Percentiles rank a stretch among this genome's conserved stretches.
These are phyloP conservation scores for Erithacus rubecula DNA, from an alignment of 2,797 vertebrate species.

Conservation along the genomic window DNA sequence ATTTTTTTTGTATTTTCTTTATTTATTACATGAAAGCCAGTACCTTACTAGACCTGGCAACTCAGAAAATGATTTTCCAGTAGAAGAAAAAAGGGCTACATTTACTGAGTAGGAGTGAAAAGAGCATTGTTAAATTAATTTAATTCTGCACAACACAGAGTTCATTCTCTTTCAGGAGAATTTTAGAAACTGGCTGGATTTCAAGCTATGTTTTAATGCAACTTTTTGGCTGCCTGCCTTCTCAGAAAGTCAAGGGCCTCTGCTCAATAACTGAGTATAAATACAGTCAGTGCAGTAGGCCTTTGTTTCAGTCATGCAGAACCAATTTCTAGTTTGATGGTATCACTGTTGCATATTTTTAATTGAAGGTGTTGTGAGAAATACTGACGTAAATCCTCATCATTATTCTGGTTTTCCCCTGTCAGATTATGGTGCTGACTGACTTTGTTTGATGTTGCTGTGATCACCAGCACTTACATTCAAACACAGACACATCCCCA, in stretches of 20 bases:
- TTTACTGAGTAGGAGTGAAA: slow-evolving; percentile 27
- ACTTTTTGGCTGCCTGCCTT: slow-evolving; percentile 66
- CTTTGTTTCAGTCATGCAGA: slow-evolving; percentile 66
- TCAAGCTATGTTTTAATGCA: slow-evolving; percentile 72
- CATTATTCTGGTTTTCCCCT: slow-evolving; percentile 44
- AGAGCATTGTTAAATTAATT: slow-evolving; percentile 42
- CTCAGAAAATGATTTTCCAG: not conserved
- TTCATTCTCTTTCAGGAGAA: slow-evolving; percentile 55
- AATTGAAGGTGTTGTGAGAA: slow-evolving; percentile 69
- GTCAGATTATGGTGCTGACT: slow-evolving; percentile 34
- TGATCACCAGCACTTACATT: slow-evolving; percentile 29
- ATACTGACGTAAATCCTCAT: slow-evolving; percentile 57
- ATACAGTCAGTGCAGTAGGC: slow-evolving; percentile 49
- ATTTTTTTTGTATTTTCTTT: not conserved
- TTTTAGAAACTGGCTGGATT: slow-evolving; percentile 66
- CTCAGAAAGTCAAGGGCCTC: slow-evolving; percentile 61
- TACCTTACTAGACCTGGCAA: not conserved
- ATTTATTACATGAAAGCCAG: not conserved
- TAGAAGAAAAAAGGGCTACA: not conserved
- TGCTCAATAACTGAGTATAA: slow-evolving; percentile 66
- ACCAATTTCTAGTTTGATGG: slow-evolving; percentile 67
- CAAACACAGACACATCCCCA: not conserved
- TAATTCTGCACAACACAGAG: slow-evolving; percentile 22
- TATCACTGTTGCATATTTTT: slow-evolving; percentile 64
- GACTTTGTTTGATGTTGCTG: slow-evolving; percentile 42